Evolutionary conservation across 2,113 vertebrate species (phyloP), one percentile per base, ranked within the genome.

Genomic region (Phoenicopterus ruber): DNA sequence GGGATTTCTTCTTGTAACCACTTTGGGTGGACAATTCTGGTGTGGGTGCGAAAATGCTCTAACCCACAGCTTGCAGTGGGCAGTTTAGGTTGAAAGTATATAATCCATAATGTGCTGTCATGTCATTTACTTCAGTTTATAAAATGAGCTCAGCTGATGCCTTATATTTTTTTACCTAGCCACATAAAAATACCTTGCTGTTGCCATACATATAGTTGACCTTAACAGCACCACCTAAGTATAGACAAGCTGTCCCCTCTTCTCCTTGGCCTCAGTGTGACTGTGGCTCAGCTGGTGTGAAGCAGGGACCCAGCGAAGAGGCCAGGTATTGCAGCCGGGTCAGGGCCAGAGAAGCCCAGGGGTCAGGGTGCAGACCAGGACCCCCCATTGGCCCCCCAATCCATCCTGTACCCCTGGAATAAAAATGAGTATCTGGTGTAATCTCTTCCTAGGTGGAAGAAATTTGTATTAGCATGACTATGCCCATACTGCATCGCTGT

Each of bases 291-390:
- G 34, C 46, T 28, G 17, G 17, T 26, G 49, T 20, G 40, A 47
- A 73, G 67, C 49, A 59, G 40, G 29, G n/a, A 72, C 12, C 6
- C 63, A 81, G 59, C 0, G 0, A 82, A 63, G 62, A 67, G 17
- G 24, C 66, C 50, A 24, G 28, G 26, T 15, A 42, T 6, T 85
- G 74, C 50, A 84, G 50, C 31, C 1, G 5, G 40, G 11, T 55
- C 52, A n/a, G 47, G 40, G 17, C 0, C 0, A 62, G 55, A 70
- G 28, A 36, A 80, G 14, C 6, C 4, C 5, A 2, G 13, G 16
- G 10, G 1, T 26, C 52, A 50, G 57, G 20, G 22, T 55, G 22
- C 21, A 71, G 74, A 49, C 42, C 15, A 34, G 59, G 42, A 88
- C 36, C 12, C 18, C 13, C 16, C 24, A 17, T 6, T 11, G 16